Conservation (phyloP, 2,797 vertebrate genomes). For the Anabas testudineus region DNA sequence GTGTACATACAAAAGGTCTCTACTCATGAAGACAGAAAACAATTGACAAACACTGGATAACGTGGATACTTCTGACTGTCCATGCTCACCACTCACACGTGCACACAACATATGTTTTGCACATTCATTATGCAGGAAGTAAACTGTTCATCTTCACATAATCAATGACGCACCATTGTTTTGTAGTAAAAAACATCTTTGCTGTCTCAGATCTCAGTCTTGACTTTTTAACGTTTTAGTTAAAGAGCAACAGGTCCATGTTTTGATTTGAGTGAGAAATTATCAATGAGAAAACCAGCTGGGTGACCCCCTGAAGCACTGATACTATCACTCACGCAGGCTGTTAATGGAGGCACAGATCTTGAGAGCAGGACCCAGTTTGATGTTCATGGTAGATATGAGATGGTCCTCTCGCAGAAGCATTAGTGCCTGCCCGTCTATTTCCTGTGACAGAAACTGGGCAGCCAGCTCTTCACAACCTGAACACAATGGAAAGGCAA, state of each 20-base stretch:
- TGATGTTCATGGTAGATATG: slow-evolving; percentile 99
- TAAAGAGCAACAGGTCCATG: slow-evolving; percentile 21
- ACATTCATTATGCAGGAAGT: slow-evolving; percentile 76
- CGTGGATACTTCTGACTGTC: slow-evolving; percentile 37
- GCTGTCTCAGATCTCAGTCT: slow-evolving; percentile 32
- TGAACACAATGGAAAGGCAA: slow-evolving; percentile 59
- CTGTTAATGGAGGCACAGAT: slow-evolving; percentile 99
- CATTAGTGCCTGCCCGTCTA: slow-evolving; percentile 97
- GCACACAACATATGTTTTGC: slow-evolving; percentile 47
- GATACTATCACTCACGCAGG: slow-evolving; percentile 89
- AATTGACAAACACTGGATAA: slow-evolving; percentile 39
- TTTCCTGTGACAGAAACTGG: slow-evolving; percentile 98
- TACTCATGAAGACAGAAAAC: slow-evolving; percentile 39
- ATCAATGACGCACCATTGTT: slow-evolving; percentile 30
- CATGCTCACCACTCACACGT: slow-evolving; percentile 44
- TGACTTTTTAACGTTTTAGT: slow-evolving; percentile 10
- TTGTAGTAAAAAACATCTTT: slow-evolving; percentile 17
- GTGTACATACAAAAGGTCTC: slow-evolving; percentile 39
- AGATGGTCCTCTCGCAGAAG: slow-evolving; percentile 98
- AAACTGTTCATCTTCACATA: slow-evolving; percentile 43
- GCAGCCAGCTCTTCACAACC: slow-evolving; percentile 97
- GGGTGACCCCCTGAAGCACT: neutral
- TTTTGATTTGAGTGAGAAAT: slow-evolving; percentile 35
- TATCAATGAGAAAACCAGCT: slow-evolving; percentile 11
- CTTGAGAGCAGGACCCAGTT: slow-evolving; percentile 97